Percentiles rank a stretch among this genome's conserved stretches.
Evolutionary conservation across 2,113 vertebrate species (phyloP).

Genomic region (Colinus virginianus): DNA sequence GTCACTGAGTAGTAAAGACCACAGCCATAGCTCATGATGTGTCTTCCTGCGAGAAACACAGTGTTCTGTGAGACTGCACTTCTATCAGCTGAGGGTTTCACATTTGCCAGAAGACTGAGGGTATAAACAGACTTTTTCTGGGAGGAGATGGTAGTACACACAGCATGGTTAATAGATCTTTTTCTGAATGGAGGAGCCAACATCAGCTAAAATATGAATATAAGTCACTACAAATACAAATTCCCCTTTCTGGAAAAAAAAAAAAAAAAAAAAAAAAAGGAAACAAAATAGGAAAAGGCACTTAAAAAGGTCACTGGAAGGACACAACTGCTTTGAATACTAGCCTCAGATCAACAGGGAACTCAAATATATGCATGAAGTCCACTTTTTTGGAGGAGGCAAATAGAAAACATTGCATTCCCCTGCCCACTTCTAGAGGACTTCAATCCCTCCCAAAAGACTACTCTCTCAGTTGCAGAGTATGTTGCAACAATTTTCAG

Average conservation of each 20-base stretch:
- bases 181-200: neutral
- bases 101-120: neutral
- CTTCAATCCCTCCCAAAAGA: neutral
- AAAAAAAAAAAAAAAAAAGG: neutral
- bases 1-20: constrained; percentile 13
- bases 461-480: fast-evolving
- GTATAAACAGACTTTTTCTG: neutral
- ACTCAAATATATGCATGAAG: neutral
- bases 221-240: neutral
- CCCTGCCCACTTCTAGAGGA: neutral
- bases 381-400: neutral
- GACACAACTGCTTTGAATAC: neutral
- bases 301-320: neutral
- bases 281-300: neutral
- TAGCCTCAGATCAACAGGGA: neutral
- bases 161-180: neutral
- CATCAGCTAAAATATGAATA: neutral
- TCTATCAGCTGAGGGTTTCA: neutral
- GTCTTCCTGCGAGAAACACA: neutral
- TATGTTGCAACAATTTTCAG: neutral
- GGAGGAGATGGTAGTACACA: neutral
- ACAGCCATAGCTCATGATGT: neutral
- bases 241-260: neutral
- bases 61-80: neutral
- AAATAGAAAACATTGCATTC: fast-evolving